phyloP scores from a whole-genome alignment of 2,797 vertebrate genomes.

The Brotula barbata region DNA sequence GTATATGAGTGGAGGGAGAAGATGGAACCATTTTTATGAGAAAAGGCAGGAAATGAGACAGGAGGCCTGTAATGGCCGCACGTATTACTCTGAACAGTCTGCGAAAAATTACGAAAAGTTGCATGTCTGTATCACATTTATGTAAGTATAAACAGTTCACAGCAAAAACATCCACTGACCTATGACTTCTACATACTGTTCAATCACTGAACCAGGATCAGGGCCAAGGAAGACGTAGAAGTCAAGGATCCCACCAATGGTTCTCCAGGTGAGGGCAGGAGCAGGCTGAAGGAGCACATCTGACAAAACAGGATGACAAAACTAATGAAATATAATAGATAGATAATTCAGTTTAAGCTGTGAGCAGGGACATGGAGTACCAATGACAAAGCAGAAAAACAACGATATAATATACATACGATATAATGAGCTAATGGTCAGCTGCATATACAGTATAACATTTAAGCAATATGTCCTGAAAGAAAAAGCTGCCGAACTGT shows the following conservation, averaged over 20 bases:
- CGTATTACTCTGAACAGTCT: no score
- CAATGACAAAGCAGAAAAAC: not conserved
- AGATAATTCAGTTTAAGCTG: not conserved
- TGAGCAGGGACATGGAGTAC: not conserved
- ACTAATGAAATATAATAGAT: not conserved
- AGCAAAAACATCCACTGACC: conserved; percentile 75
- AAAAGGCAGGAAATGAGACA: no score
- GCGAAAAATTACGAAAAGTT: no score
- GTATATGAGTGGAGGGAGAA: not conserved
- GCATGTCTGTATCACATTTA: no score
- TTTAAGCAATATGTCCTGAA: no score
- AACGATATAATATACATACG: not conserved
- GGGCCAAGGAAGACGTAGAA: conserved; percentile 89
- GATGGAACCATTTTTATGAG: no score
- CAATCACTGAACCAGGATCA: conserved; percentile 82
- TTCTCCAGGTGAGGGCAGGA: conserved; percentile 89
- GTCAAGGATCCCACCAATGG: conserved; percentile 88
- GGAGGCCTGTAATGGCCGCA: no score
- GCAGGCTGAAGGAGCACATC: conserved; percentile 85
- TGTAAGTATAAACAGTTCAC: not conserved
- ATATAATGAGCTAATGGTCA: not conserved
- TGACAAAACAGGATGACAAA: conserved; percentile 35
- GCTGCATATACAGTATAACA: no score
- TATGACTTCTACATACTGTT: conserved; percentile 87
- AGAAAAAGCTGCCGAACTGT: no score